Evolutionary conservation across 2,888 invertebrate species (phyloP).

Genomic region (Ganaspis brasiliensis): DNA sequence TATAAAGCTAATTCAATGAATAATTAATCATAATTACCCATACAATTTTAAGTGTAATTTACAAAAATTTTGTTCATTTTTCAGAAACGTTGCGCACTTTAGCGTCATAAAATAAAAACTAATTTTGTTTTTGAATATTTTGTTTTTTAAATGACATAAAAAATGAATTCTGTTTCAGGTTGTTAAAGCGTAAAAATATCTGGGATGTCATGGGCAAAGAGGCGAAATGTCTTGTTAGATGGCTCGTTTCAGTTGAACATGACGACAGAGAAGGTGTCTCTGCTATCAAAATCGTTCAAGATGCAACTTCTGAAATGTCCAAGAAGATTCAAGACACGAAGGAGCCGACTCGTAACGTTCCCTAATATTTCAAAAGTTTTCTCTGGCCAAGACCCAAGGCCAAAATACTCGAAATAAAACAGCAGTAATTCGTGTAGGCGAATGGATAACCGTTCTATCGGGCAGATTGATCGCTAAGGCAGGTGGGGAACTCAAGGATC

Average conservation of each 20-base stretch:
- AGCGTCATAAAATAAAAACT: too few relatives aligned
- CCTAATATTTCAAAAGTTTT: slow-evolving; percentile 43
- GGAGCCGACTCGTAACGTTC: slow-evolving; percentile 35
- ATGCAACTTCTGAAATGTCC: slow-evolving; percentile 13
- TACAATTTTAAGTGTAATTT: too few relatives aligned
- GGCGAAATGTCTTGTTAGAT: not conserved
- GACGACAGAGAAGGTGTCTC: slow-evolving; percentile 18
- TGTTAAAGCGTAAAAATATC: not conserved
- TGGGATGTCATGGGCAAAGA: not conserved
- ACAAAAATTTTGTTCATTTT: too few relatives aligned
- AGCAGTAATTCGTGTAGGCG: slow-evolving; percentile 35
- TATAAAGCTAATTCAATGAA: too few relatives aligned
- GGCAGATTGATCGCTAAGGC: slow-evolving; percentile 39
- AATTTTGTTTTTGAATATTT: too few relatives aligned
- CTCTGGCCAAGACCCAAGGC: slow-evolving; percentile 41
- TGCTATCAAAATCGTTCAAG: not conserved
- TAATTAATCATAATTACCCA: too few relatives aligned
- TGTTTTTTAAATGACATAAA: too few relatives aligned
- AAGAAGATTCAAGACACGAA: slow-evolving; percentile 34
- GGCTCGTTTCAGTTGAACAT: not conserved
- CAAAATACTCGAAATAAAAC: slow-evolving; percentile 39
- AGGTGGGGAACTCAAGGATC: slow-evolving; percentile 40
- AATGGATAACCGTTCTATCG: slow-evolving; percentile 42
- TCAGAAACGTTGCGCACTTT: too few relatives aligned
- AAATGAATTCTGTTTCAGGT: not conserved